Base-by-base conservation (phyloP, 1,140 invertebrate species). In the Bemisia tabaci region DNA sequence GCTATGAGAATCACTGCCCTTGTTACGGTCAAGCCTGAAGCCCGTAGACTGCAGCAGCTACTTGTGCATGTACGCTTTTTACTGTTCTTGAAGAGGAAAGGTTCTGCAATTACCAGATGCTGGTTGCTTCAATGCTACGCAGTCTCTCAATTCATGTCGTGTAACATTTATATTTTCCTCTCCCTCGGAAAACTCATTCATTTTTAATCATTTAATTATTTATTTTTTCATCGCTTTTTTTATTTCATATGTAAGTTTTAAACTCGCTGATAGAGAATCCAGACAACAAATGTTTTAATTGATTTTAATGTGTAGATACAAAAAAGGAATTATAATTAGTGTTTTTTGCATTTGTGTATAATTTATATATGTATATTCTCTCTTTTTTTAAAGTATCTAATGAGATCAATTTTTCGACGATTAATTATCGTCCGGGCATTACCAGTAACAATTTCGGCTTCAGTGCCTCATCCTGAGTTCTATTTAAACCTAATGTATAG, bases 131-230 rank as follows among this genome's bases (percentile, higher is more conserved):
- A n/a, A n/a, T n/a, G n/a, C n/a, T n/a, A 48, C 17, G 33, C 33
- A 48, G 33, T 48, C 33, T 48, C 5, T 48, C 33, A 48, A 48
- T 48, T 48, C 33, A 48, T 48, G 33, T 48, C 17, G 33, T 48
- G 33, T 48, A 48, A 48, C 17, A 48, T 48, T 48, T 48, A 48
- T 48, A 48, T 48, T 48, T 17, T 48, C 33, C 33, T 48, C 33
- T 17, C 33, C 33, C 33, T 48, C 17, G 5, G 5, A 48, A 48
- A 48, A 48, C 5, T 48, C 5, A 48, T 48, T 48, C n/a, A n/a
- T n/a, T n/a, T n/a, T n/a, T n/a, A n/a, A n/a, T n/a, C n/a, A n/a
- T 48, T 48, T 48, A 48, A 48, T 48, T 48, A 48, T 48, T 48
- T 48, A 48, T 48, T 48, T 48, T 48, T 48, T 48, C 33, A 48